Percentiles rank a stretch among this genome's conserved stretches.
Evolutionary conservation across 2,797 vertebrate genomes (phyloP).

Genomic region (Picus viridis): DNA sequence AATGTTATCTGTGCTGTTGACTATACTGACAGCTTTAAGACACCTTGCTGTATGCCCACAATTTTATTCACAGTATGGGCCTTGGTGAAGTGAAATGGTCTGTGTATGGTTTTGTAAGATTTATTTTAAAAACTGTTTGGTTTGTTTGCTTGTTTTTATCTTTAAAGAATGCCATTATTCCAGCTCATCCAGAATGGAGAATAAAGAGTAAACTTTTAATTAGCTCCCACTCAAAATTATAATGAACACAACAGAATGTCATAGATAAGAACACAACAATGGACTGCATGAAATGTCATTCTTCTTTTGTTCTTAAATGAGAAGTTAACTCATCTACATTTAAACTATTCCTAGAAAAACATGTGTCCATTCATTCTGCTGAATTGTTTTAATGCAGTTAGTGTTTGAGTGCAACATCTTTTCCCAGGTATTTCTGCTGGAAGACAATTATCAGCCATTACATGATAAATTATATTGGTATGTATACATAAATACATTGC

Average conservation of each 20-base stretch:
- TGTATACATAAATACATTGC: background rate
- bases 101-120: too few species aligned
- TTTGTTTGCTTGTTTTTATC: too few species aligned
- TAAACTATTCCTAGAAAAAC: background rate
- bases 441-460: background rate
- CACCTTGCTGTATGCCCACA: background rate
- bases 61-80: background rate
- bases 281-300: accelerated
- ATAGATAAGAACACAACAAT: background rate
- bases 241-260: background rate
- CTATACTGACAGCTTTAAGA: background rate
- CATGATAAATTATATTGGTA: background rate
- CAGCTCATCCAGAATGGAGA: background rate
- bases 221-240: background rate
- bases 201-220: background rate
- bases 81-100: background rate
- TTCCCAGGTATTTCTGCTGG: background rate
- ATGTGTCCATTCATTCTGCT: background rate
- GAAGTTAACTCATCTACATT: background rate
- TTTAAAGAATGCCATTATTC: background rate
- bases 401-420: background rate
- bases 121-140: too few species aligned
- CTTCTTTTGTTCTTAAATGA: background rate
- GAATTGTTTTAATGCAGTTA: background rate
- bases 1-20: background rate